Evolutionary conservation across 2,888 invertebrate genomes (phyloP).

Genomic region (Clunio marinus): DNA sequence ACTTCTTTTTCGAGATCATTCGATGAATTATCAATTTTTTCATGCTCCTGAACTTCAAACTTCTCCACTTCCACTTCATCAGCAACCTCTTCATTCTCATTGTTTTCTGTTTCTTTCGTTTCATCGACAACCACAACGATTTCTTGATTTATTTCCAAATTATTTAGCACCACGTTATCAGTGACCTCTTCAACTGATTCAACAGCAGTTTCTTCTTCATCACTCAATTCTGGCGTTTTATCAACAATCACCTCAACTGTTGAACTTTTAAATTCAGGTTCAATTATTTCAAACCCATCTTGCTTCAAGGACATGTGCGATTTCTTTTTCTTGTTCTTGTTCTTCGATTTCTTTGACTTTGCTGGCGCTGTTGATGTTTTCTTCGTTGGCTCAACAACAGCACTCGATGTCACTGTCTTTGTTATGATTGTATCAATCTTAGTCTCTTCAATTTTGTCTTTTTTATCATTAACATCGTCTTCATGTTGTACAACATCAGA

Average conservation of each 20-base stretch:
- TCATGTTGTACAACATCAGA: background rate
- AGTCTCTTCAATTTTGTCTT: background rate
- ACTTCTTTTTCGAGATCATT: background rate
- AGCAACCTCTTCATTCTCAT: background rate
- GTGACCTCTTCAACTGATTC: background rate
- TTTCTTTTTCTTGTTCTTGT: slow-evolving; percentile 26
- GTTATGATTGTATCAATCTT: background rate
- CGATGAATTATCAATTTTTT: background rate
- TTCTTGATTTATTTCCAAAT: slow-evolving; percentile 3
- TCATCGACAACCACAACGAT: background rate
- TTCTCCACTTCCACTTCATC: background rate
- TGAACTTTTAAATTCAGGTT: slow-evolving; percentile 5
- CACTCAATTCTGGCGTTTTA: background rate
- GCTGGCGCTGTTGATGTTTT: background rate
- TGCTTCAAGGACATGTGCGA: background rate
- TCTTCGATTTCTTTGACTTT: slow-evolving; percentile 9
- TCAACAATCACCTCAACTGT: too few species aligned
- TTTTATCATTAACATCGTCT: too few species aligned
- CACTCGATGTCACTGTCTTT: background rate
- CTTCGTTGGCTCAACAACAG: background rate
- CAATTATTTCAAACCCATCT: slow-evolving; percentile 31
- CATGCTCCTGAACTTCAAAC: background rate
- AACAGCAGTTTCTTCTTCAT: background rate
- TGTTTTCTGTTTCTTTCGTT: background rate
- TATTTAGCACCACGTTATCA: background rate